These are phyloP conservation scores for Saccostrea glomerata DNA, from an alignment of 1,140 invertebrate species.

Conservation along the genomic window DNA sequence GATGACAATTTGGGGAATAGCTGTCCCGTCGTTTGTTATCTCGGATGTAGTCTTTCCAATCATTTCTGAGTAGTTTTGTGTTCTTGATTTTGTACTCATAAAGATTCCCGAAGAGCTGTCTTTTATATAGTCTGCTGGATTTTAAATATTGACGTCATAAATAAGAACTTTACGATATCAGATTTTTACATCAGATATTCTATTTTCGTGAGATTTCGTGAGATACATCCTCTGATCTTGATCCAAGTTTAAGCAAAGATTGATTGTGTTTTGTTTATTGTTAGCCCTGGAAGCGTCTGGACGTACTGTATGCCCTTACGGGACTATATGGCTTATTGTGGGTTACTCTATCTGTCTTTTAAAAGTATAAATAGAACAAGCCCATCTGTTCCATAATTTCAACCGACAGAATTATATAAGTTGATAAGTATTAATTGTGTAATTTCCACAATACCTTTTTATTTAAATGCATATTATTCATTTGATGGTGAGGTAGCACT, in stretches of 20 bases:
- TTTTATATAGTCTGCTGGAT: conserved; percentile 6
- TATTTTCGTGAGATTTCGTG: not conserved
- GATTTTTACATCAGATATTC: not conserved
- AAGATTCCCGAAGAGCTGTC: not conserved
- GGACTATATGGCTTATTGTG: not conserved
- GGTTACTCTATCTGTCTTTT: not conserved
- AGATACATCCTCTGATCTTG: not conserved
- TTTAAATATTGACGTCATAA: conserved; percentile 26
- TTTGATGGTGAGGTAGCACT: not conserved
- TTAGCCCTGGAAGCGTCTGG: not conserved
- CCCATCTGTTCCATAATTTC: not conserved
- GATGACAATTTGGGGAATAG: conserved; percentile 2
- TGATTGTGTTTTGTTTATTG: not conserved
- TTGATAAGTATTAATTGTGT: not conserved
- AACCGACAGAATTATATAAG: not conserved
- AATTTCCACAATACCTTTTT: not conserved
- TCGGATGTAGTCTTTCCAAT: not conserved
- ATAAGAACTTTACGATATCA: not conserved
- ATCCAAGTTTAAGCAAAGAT: not conserved
- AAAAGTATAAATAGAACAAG: not conserved
- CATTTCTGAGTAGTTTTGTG: not conserved
- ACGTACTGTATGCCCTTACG: not conserved
- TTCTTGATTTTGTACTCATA: not conserved
- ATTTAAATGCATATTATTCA: too few species aligned
- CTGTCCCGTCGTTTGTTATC: not conserved